Evolutionary conservation across 2,797 vertebrate genomes (phyloP), one percentile per base, ranked within the genome.

Genomic region (Falco concolor): DNA sequence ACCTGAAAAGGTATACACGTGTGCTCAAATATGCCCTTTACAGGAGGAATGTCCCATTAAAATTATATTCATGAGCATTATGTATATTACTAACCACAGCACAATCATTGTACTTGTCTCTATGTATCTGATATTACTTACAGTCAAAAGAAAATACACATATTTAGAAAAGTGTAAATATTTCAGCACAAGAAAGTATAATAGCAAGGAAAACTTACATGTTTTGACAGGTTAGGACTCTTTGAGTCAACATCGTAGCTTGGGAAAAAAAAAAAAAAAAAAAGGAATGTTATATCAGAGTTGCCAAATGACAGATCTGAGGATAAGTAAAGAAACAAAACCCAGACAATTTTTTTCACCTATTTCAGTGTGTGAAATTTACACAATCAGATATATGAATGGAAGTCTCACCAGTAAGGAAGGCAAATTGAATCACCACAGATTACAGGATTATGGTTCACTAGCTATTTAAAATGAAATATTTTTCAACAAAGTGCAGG

Each of bases 161-260:
- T 4, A 76, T 56, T 77, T 61, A 73, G 34, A 59, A 82, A 91
- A 60, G 40, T 1, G 0, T 9, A 80, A 67, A 12, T 40, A 68
- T 61, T 93, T 90, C 28, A 83, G 27, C 8, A 90, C 15, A 88
- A 78, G 36, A 42, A 84, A 76, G 22, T 25, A 13, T 4, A 90
- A 72, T 5, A 92, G 34, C 2, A 3, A 92, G 42, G 38, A 61
- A 89, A 90, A 99, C 99, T 99, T 98, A 99, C 99, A 65, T 99
- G 99, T 96, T 99, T 99, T 44, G 99, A 99, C 72, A 99, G 98
- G 96, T 99, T 99, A 95, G 98, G 98, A 57, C 99, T 99, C 97
- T 99, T 99, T 5, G 99, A 99, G 97, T 99, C 99, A 49, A 99
- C 99, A 89, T 99, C 99, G 28, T 99, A 99, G 98, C 99, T 99